phyloP scores from a whole-genome alignment of 2,113 vertebrate genomes.

The mouse (Mus musculus) region DNA sequence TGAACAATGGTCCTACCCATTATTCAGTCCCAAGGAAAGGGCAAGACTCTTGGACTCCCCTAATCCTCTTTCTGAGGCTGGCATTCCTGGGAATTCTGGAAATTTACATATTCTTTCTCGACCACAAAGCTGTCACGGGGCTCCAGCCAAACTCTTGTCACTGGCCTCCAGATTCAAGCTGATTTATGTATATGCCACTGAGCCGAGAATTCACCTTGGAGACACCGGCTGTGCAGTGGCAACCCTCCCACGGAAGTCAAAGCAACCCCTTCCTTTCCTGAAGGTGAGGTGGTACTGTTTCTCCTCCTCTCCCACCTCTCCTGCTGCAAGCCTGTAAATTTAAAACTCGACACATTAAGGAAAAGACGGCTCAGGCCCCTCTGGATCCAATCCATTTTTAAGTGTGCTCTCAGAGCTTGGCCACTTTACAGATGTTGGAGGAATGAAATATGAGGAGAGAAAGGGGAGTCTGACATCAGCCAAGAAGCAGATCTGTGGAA shows the following conservation, averaged over 20 bases:
- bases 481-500: slow-evolving; percentile 61
- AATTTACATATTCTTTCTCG: slow-evolving; percentile 63
- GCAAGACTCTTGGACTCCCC: slow-evolving; percentile 71
- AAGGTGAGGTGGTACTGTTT: neutral
- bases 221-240: neutral
- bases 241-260: neutral
- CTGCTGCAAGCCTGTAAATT: slow-evolving; percentile 15
- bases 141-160: slow-evolving; percentile 61
- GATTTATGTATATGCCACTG: neutral
- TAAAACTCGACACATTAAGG: slow-evolving; percentile 74
- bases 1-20: slow-evolving; percentile 51
- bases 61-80: slow-evolving; percentile 65
- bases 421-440: slow-evolving; percentile 78
- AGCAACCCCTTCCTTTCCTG: slow-evolving; percentile 21
- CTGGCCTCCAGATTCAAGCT: slow-evolving; percentile 55
- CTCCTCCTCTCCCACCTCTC: slow-evolving; percentile 45
- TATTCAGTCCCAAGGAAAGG: slow-evolving; percentile 66
- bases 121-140: slow-evolving; percentile 48
- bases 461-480: slow-evolving; percentile 73
- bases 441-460: slow-evolving; percentile 74
- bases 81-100: slow-evolving; percentile 71
- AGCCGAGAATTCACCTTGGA: slow-evolving; percentile 56
- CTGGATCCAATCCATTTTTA: slow-evolving; percentile 81
- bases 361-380: slow-evolving; percentile 67
- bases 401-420: slow-evolving; percentile 83